These are phyloP conservation scores for Cettia cetti DNA, from an alignment of 2,113 vertebrate genomes.

Conservation along the genomic window DNA sequence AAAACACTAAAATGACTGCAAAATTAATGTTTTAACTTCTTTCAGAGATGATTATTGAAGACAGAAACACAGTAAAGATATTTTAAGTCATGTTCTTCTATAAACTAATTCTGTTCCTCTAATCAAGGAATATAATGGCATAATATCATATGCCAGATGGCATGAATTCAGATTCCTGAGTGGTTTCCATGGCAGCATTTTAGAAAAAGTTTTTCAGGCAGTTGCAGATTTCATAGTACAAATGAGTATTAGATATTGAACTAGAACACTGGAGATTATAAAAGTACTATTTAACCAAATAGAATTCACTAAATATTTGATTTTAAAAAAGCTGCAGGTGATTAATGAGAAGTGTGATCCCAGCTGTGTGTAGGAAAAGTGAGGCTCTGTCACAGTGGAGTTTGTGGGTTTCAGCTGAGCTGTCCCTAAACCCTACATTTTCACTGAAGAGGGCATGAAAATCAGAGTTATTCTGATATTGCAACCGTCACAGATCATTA, in stretches of 20 bases:
- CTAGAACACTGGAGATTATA: not conserved
- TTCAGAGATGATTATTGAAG: not conserved
- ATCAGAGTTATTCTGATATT: not conserved
- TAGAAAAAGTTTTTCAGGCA: constrained; percentile 25
- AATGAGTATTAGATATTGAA: not conserved
- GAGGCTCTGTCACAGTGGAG: not conserved
- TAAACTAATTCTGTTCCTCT: constrained; percentile 35
- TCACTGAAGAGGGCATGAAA: not conserved
- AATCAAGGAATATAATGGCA: constrained; percentile 32
- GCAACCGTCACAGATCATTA: not conserved
- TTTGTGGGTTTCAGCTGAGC: not conserved
- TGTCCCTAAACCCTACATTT: not conserved
- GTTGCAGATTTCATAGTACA: not conserved
- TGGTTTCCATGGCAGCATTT: constrained; percentile 54
- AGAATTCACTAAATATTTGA: not conserved
- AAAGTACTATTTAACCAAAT: not conserved
- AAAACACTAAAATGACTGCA: not conserved
- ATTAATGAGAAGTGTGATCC: not conserved
- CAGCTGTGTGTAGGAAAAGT: not conserved
- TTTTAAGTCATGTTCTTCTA: constrained; percentile 26
- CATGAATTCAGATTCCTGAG: constrained; percentile 22
- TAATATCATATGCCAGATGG: constrained; percentile 29
- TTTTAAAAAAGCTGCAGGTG: not conserved
- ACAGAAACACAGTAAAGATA: constrained; percentile 25
- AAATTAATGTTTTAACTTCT: not conserved